Conservation (phyloP, 2,888 invertebrate genomes). For the Amphipyra tragopoginis region DNA sequence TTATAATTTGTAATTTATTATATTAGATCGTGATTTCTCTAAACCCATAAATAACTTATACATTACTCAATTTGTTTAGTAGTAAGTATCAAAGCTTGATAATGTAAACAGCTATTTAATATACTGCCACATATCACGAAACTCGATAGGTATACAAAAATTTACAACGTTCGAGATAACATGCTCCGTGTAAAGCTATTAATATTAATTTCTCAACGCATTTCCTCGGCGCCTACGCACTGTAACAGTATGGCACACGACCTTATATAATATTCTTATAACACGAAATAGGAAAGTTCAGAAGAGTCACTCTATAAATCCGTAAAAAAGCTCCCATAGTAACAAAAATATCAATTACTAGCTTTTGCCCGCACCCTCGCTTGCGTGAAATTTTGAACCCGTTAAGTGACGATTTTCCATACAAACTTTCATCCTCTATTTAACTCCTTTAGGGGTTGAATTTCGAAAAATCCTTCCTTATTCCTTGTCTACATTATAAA, state of each 20-base stretch:
- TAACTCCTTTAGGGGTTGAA: no score
- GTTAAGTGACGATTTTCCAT: no score
- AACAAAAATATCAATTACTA: no score
- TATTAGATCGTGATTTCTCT: constrained; percentile 17
- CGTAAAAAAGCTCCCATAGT: neutral
- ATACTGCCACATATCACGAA: constrained; percentile 44
- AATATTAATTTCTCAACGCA: constrained; percentile 59
- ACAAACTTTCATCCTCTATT: no score
- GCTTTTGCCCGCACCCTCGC: no score
- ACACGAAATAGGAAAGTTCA: constrained; percentile 10
- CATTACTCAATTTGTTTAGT: constrained; percentile 42
- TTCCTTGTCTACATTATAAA: no score
- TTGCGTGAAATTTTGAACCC: no score
- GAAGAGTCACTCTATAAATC: constrained; percentile 30
- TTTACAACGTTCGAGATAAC: constrained; percentile 54
- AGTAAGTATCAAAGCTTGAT: constrained; percentile 30
- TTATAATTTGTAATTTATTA: constrained; percentile 13
- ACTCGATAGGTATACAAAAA: constrained; percentile 46
- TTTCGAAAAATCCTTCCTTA: no score
- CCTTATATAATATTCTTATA: constrained; percentile 42
- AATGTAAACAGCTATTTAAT: constrained; percentile 46
- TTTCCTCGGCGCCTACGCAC: constrained; percentile 59
- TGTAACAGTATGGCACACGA: constrained; percentile 52
- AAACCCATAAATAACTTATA: constrained; percentile 18
- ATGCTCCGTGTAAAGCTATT: constrained; percentile 46